These are phyloP conservation scores for Percopsis transmontana DNA, from an alignment of 2,113 vertebrate genomes.

Conservation along the genomic window DNA sequence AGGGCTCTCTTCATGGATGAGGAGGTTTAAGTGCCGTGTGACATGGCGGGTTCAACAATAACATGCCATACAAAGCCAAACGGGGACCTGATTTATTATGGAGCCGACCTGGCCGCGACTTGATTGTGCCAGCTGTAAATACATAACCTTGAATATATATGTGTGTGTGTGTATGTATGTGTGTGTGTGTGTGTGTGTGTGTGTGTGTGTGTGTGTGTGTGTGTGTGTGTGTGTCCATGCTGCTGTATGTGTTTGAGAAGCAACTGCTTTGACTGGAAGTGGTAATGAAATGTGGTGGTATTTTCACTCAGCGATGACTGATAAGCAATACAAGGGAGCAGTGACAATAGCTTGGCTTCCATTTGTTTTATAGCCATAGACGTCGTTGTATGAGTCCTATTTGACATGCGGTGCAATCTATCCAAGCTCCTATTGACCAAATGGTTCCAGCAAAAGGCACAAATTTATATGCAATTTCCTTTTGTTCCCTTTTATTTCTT, in stretches of 20 bases:
- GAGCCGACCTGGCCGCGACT: conserved; percentile 26
- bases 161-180: conserved; percentile 11
- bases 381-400: background rate
- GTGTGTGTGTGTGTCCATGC: background rate
- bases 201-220: conserved; percentile 34
- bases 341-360: background rate
- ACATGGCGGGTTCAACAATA: conserved; percentile 56
- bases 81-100: conserved; percentile 60
- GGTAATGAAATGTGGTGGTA: conserved; percentile 41
- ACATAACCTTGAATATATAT: conserved; percentile 61
- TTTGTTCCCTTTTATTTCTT: background rate
- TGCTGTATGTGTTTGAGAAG: background rate
- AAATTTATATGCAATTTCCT: no score
- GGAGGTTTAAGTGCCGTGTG: conserved; percentile 57
- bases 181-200: conserved; percentile 4
- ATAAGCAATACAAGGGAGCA: conserved; percentile 12
- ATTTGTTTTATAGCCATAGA: background rate
- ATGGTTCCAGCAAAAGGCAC: background rate
- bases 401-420: background rate
- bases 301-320: conserved; percentile 25
- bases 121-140: conserved; percentile 29
- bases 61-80: conserved; percentile 57
- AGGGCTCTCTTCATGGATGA: conserved; percentile 68
- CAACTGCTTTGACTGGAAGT: background rate
- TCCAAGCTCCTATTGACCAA: background rate